Evolutionary conservation across 2,113 vertebrate species (phyloP).

Genomic region (Orycteropus afer): DNA sequence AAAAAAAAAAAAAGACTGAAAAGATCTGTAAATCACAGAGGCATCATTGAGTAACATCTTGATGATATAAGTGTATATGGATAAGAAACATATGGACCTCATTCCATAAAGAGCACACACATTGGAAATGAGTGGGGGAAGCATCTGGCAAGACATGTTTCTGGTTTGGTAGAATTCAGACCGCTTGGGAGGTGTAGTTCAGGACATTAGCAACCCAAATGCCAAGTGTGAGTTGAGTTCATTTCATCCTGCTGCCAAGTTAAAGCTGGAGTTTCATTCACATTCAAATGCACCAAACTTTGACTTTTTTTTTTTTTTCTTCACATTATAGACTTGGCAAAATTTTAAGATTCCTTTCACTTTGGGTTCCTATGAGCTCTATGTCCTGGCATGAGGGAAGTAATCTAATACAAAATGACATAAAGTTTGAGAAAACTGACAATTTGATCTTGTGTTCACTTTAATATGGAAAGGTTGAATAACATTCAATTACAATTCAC

Average conservation of each 20-base stretch:
- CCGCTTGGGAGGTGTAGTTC: slow-evolving; percentile 1
- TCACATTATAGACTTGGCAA: slow-evolving; percentile 62
- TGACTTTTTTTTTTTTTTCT: background rate
- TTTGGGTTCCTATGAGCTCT: slow-evolving; percentile 48
- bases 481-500: background rate
- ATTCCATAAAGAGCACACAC: background rate
- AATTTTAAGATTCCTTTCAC: slow-evolving; percentile 62
- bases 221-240: slow-evolving; percentile 23
- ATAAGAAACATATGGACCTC: slow-evolving; percentile 60
- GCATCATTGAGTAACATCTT: slow-evolving; percentile 48
- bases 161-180: slow-evolving; percentile 26
- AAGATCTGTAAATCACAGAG: slow-evolving; percentile 31
- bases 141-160: slow-evolving; percentile 1
- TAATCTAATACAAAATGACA: slow-evolving; percentile 71
- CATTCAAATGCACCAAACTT: slow-evolving; percentile 18
- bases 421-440: slow-evolving; percentile 60
- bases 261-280: slow-evolving; percentile 51
- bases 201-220: background rate
- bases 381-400: slow-evolving; percentile 44
- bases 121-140: background rate
- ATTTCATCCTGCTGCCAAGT: background rate
- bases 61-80: slow-evolving; percentile 63
- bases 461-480: slow-evolving; percentile 67
- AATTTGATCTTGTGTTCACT: slow-evolving; percentile 60
- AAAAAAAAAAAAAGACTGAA: background rate